A percentile compares a stretch with the other conserved stretches of the same genome.
These are phyloP conservation scores for Marmota flaviventris DNA, from an alignment of 2,113 vertebrate species.

Conservation along the genomic window DNA sequence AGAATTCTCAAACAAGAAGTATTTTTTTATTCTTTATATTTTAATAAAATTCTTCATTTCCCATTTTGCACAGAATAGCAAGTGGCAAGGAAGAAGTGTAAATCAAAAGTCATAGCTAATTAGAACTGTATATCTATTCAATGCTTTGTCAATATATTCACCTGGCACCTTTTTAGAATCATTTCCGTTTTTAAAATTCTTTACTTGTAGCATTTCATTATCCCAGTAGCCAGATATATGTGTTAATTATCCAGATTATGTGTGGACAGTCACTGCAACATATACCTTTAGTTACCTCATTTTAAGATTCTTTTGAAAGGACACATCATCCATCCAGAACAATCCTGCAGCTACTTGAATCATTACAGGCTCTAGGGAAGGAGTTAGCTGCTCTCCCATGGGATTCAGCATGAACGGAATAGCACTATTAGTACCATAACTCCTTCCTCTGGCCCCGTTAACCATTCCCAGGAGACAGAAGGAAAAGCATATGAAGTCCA, in stretches of 20 bases:
- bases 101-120: slow-evolving; percentile 59
- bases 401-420: neutral
- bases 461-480: neutral
- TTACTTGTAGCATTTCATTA: neutral
- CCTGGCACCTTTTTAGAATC: slow-evolving; percentile 12
- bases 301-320: slow-evolving; percentile 60
- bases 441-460: neutral
- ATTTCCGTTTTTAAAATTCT: neutral
- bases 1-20: neutral
- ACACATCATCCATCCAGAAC: neutral
- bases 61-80: slow-evolving; percentile 43
- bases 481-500: neutral
- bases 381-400: neutral
- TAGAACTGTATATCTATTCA: neutral
- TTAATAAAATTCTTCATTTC: slow-evolving; percentile 51
- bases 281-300: neutral
- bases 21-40: neutral
- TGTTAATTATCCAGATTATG: slow-evolving; percentile 4
- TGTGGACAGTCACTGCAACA: neutral
- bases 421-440: neutral
- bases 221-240: neutral
- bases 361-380: slow-evolving; percentile 4
- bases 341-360: neutral
- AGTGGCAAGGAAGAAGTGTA: slow-evolving; percentile 27
- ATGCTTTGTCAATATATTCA: slow-evolving; percentile 29